These are phyloP conservation scores for Lagocephalus sceleratus DNA, from an alignment of 2,797 vertebrate genomes.

Conservation along the genomic window DNA sequence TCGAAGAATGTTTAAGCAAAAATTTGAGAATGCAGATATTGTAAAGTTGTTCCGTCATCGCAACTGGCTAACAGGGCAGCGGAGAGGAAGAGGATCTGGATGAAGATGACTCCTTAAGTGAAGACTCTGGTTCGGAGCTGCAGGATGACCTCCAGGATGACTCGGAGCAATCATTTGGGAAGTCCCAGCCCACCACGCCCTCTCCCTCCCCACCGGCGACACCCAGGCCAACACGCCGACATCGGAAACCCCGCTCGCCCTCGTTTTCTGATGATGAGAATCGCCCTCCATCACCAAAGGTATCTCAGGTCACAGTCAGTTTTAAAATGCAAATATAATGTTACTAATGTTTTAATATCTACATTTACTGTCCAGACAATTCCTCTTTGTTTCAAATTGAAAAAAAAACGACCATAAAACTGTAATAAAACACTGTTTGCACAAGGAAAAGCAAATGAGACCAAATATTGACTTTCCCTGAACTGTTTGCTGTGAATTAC, in stretches of 20 bases:
- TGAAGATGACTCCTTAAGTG: slow-evolving; percentile 92
- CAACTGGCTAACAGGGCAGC: slow-evolving; percentile 81
- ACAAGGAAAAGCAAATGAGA: too few relatives aligned
- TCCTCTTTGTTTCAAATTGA: too few relatives aligned
- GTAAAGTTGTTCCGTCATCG: background rate
- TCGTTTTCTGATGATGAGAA: slow-evolving; percentile 94
- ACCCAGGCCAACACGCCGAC: slow-evolving; percentile 79
- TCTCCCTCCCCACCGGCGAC: slow-evolving; percentile 80
- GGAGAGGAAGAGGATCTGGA: slow-evolving; percentile 93
- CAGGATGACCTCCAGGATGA: slow-evolving; percentile 93
- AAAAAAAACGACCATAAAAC: too few relatives aligned
- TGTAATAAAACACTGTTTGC: too few relatives aligned
- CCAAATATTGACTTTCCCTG: too few relatives aligned
- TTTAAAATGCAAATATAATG: too few relatives aligned
- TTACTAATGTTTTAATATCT: background rate
- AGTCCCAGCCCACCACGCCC: slow-evolving; percentile 85
- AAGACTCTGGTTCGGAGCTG: slow-evolving; percentile 90
- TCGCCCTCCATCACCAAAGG: slow-evolving; percentile 92
- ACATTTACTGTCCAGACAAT: too few relatives aligned
- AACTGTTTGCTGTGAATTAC: too few relatives aligned
- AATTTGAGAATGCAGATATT: background rate
- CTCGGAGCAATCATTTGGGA: slow-evolving; percentile 89
- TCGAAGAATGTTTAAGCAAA: background rate
- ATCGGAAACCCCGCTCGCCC: slow-evolving; percentile 84
- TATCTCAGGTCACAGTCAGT: slow-evolving; percentile 45